Evolutionary conservation across 2,797 vertebrate genomes (phyloP).

Genomic region (Botia almorhae): DNA sequence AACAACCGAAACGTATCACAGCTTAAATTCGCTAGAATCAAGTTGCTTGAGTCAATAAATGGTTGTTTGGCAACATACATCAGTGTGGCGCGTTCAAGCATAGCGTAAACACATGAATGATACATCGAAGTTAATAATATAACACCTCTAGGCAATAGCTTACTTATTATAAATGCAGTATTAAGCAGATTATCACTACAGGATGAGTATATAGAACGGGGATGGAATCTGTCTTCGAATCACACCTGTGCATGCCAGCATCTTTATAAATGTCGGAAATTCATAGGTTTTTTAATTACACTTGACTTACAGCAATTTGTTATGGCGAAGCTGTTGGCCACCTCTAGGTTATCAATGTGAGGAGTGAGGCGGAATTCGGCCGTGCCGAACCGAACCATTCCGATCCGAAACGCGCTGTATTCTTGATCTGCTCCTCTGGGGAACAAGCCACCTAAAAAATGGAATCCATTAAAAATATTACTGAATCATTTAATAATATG

Average conservation of each 20-base stretch:
- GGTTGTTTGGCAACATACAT: constrained; percentile 38
- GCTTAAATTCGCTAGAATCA: constrained; percentile 5
- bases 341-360: constrained; percentile 98
- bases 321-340: constrained; percentile 98
- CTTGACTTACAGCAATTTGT: constrained; percentile 96
- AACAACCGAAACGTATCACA: constrained; percentile 7
- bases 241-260: neutral
- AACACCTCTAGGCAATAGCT: constrained; percentile 16
- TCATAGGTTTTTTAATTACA: neutral
- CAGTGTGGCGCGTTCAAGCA: neutral
- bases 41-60: constrained; percentile 41
- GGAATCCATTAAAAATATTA: neutral
- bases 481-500: neutral
- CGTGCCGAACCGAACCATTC: constrained; percentile 95
- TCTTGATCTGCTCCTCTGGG: constrained; percentile 98
- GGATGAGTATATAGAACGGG: constrained; percentile 7
- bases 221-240: neutral
- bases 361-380: constrained; percentile 95
- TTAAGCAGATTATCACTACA: constrained; percentile 12
- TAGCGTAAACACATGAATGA: constrained; percentile 17
- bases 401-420: constrained; percentile 98
- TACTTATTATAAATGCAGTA: neutral
- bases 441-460: constrained; percentile 89
- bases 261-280: too few relatives aligned
- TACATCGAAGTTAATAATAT: constrained; percentile 43